Conservation (phyloP, 92 coral and sea anemone genomes). For the Zoanthus gigantus region DNA sequence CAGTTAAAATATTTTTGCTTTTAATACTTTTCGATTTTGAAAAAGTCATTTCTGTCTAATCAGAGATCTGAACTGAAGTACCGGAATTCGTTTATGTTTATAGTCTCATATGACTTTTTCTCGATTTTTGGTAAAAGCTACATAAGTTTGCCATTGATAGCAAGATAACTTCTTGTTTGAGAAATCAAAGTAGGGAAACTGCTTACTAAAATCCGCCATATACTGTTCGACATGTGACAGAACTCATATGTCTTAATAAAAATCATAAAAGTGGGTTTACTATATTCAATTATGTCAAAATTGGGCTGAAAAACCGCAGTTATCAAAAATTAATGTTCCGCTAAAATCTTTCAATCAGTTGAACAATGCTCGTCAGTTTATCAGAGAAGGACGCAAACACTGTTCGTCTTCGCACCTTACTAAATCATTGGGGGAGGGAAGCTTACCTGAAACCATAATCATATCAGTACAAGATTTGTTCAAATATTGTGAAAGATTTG, state of each 20-base stretch:
- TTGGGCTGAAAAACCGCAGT: constrained; percentile 75
- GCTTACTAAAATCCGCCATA: constrained; percentile 67
- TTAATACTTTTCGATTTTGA: constrained; percentile 59
- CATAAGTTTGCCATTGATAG: constrained; percentile 66
- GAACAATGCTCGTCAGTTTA: constrained; percentile 76
- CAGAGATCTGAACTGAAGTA: constrained; percentile 31
- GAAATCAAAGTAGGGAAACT: constrained; percentile 52
- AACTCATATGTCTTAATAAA: constrained; percentile 74
- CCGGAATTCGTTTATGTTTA: constrained; percentile 15
- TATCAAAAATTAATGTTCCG: constrained; percentile 87
- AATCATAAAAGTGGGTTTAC: constrained; percentile 78
- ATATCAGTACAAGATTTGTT: constrained; percentile 73
- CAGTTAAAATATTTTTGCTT: background rate
- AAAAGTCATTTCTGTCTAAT: constrained; percentile 55
- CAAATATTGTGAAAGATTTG: constrained; percentile 83
- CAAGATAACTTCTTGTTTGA: constrained; percentile 63
- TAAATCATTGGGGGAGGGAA: constrained; percentile 70
- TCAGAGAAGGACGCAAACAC: constrained; percentile 64
- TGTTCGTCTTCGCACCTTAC: constrained; percentile 72
- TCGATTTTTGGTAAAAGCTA: constrained; percentile 40
- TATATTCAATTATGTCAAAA: constrained; percentile 82
- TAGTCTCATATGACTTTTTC: constrained; percentile 22
- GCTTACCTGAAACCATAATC: constrained; percentile 79
- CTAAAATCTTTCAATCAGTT: constrained; percentile 75
- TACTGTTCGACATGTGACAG: constrained; percentile 65